Evolutionary conservation across 1,140 invertebrate genomes (phyloP).

Genomic region (Ditylenchus dipsaci): DNA sequence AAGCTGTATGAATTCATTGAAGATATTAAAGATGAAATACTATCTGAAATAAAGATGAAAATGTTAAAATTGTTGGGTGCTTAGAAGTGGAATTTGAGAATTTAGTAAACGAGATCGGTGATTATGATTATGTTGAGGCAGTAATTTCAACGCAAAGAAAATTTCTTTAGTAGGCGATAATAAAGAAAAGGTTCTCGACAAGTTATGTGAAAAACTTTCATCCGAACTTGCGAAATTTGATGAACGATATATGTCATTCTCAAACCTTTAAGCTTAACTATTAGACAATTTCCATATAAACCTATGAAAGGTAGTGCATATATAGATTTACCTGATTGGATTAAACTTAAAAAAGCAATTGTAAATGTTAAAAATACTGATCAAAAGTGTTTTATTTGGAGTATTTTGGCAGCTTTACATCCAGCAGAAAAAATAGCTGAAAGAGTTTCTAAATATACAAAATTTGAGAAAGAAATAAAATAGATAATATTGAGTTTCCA

Average conservation of each 20-base stretch:
- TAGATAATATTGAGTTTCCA: slow-evolving; percentile 28
- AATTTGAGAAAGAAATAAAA: slow-evolving; percentile 33
- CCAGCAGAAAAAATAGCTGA: slow-evolving; percentile 27
- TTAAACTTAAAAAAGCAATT: slow-evolving; percentile 42
- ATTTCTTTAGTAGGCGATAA: slow-evolving; percentile 23
- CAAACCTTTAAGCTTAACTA: slow-evolving; percentile 15
- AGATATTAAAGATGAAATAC: slow-evolving; percentile 15
- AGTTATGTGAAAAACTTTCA: slow-evolving; percentile 27
- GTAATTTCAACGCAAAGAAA: slow-evolving; percentile 16
- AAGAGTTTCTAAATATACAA: slow-evolving; percentile 33
- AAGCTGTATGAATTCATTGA: slow-evolving; percentile 24
- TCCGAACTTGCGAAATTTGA: slow-evolving; percentile 13
- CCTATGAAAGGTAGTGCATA: slow-evolving; percentile 20
- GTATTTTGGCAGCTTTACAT: slow-evolving; percentile 30
- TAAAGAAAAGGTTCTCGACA: slow-evolving; percentile 34
- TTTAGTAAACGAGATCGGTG: slow-evolving; percentile 14
- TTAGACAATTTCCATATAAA: slow-evolving; percentile 27
- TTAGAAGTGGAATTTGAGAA: slow-evolving; percentile 31
- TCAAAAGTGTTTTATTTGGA: slow-evolving; percentile 38
- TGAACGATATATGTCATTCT: slow-evolving; percentile 26
- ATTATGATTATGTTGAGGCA: slow-evolving; percentile 8
- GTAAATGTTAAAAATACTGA: slow-evolving; percentile 39
- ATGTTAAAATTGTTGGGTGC: slow-evolving; percentile 38
- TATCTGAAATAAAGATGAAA: slow-evolving; percentile 32
- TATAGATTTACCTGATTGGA: slow-evolving; percentile 21